Evolutionary conservation across 2,888 invertebrate genomes (phyloP).

Genomic region (Caenorhabditis wallacei): DNA sequence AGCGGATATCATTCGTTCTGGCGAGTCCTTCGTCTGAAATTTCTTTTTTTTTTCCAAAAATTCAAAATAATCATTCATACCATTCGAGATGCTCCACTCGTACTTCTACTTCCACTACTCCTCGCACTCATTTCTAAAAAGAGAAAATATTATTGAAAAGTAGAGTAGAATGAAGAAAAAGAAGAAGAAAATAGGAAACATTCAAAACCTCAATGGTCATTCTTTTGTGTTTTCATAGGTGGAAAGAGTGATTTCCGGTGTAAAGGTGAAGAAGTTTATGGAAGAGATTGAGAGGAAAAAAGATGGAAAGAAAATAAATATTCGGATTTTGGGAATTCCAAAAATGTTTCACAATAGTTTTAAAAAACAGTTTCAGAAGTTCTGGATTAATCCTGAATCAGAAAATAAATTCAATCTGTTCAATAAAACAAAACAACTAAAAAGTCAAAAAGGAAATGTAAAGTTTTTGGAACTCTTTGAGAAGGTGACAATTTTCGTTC

Average conservation of each 20-base stretch:
- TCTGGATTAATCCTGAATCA: no score
- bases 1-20: conserved; percentile 50
- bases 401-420: not conserved
- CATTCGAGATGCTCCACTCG: conserved; percentile 31
- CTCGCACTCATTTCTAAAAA: conserved; percentile 37
- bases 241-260: conserved; percentile 41
- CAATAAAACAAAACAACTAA: not conserved
- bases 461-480: conserved; percentile 26
- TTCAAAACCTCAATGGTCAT: conserved; percentile 42
- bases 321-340: not conserved
- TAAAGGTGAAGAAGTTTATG: conserved; percentile 22
- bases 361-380: not conserved
- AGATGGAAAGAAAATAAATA: not conserved
- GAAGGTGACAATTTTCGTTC: conserved; percentile 45
- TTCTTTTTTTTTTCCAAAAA: not conserved
- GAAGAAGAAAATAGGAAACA: conserved; percentile 9
- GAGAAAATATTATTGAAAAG: conserved; percentile 8
- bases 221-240: conserved; percentile 37
- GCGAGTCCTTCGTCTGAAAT: conserved; percentile 53
- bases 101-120: conserved; percentile 42
- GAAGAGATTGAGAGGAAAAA: no score
- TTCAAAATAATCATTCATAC: not conserved
- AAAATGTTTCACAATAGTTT: no score
- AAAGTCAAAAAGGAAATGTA: conserved; percentile 4
- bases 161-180: conserved; percentile 4